Evolutionary conservation across 2,888 invertebrate species (phyloP), one percentile per base, ranked within the genome.

Genomic region (Acleris holmiana): DNA sequence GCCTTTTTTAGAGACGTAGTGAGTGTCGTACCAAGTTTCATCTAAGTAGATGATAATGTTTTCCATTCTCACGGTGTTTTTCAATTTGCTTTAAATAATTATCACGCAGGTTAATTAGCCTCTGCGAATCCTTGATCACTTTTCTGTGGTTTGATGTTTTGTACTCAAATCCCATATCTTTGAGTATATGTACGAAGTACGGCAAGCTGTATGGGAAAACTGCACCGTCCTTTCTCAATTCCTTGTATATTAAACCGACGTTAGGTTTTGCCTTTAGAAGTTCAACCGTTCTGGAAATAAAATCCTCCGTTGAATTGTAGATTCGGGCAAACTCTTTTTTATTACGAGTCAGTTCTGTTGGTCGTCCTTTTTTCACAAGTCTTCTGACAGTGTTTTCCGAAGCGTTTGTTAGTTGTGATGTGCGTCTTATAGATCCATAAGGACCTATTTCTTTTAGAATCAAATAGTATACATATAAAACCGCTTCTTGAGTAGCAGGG

Each of bases 1-100:
- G n/a, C 44, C 44, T n/a, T 44, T 44, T 44, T 44, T 44, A n/a
- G n/a, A 44, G 44, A 44, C 44, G 44, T 44, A n/a, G 44, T 44
- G 44, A 4, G 44, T 29, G 29, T 29, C 29, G 10, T 29, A 29
- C 29, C 10, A 29, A 0, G 10, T 10, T 10, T 29, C 29, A 29
- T 29, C 29, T 29, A 29, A 29, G 10, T 29, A 29, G 10, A 29
- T 29, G 29, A 29, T 29, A n/a, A 29, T 44, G 44, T 44, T 44
- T 44, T 44, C 44, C 15, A 44, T 44, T n/a, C 7, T 44, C 44
- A 17, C 44, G 44, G n/a, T 44, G 17, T 44, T 44, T 44, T 44
- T 44, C n/a, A 15, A 44, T 44, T 17, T 17, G 4, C n/a, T 4
- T 44, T n/a, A 44, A 44, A 44, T 44, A n/a, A 44, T n/a, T 44